These are phyloP conservation scores for Papilio demoleus DNA, from an alignment of 2,888 invertebrate species.

Conservation along the genomic window DNA sequence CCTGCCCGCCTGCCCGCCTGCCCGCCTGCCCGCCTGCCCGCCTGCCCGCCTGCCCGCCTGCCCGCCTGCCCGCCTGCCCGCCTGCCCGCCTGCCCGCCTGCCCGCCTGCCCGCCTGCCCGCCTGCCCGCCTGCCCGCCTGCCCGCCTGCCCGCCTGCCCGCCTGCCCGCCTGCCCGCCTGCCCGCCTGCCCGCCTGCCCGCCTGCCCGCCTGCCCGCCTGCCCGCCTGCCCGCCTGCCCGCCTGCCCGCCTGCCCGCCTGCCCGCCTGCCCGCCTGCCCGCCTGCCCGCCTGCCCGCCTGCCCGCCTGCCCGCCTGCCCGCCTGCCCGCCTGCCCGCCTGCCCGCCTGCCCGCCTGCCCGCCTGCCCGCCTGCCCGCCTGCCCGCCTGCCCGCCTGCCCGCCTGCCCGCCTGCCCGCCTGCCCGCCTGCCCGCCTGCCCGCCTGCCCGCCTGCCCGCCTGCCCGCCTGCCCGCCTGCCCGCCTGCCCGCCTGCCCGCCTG, in stretches of 20 bases:
- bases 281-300: background rate
- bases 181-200: slow-evolving; percentile 42
- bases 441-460: background rate
- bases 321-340: background rate
- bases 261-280: slow-evolving; percentile 42
- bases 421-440: slow-evolving; percentile 42
- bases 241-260: background rate
- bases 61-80: slow-evolving; percentile 42
- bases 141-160: slow-evolving; percentile 42
- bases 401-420: background rate
- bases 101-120: slow-evolving; percentile 42
- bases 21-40: slow-evolving; percentile 42
- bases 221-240: slow-evolving; percentile 42
- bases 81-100: background rate
- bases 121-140: background rate
- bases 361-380: background rate
- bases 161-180: background rate
- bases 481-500: background rate
- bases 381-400: slow-evolving; percentile 42
- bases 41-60: background rate
- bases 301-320: slow-evolving; percentile 42
- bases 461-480: slow-evolving; percentile 42
- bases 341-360: slow-evolving; percentile 42
- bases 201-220: background rate
- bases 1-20: background rate